Evolutionary conservation across 2,797 vertebrate genomes (phyloP).

Genomic region (Peromyscus nudipes): DNA sequence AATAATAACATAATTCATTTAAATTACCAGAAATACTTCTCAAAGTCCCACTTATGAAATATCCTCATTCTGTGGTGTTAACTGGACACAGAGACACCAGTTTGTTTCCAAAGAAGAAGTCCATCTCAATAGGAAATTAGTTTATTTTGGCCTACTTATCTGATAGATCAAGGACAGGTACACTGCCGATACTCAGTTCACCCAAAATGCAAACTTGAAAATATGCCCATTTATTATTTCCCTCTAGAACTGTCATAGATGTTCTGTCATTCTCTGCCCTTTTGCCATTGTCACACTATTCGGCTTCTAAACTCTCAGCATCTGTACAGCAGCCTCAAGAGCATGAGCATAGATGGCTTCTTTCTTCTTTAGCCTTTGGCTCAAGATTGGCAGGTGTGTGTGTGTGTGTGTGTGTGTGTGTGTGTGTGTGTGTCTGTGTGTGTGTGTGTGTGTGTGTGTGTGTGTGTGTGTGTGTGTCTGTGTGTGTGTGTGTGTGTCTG

Average conservation of each 20-base stretch:
- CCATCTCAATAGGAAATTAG: constrained; percentile 80
- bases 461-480: too few relatives aligned
- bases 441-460: too few relatives aligned
- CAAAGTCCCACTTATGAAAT: constrained; percentile 56
- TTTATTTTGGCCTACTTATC: constrained; percentile 86
- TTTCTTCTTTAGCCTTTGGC: constrained; percentile 78
- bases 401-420: too few relatives aligned
- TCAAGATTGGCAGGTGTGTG: constrained; percentile 54
- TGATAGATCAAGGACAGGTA: constrained; percentile 79
- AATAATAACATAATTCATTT: constrained; percentile 78
- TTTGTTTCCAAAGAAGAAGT: constrained; percentile 72
- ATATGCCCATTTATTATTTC: constrained; percentile 82
- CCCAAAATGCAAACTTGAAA: constrained; percentile 83
- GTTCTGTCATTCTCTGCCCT: constrained; percentile 77
- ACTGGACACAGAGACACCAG: constrained; percentile 42
- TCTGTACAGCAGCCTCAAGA: constrained; percentile 60
- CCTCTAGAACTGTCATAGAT: constrained; percentile 76
- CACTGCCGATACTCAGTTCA: constrained; percentile 68
- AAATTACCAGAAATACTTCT: constrained; percentile 82
- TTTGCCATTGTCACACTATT: constrained; percentile 78
- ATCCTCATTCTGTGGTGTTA: constrained; percentile 75
- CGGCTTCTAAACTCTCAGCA: constrained; percentile 81
- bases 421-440: too few relatives aligned
- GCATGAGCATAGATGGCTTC: constrained; percentile 68
- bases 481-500: neutral